Evolutionary conservation across 2,888 invertebrate species (phyloP).

Genomic region (Zonitis immaculata): DNA sequence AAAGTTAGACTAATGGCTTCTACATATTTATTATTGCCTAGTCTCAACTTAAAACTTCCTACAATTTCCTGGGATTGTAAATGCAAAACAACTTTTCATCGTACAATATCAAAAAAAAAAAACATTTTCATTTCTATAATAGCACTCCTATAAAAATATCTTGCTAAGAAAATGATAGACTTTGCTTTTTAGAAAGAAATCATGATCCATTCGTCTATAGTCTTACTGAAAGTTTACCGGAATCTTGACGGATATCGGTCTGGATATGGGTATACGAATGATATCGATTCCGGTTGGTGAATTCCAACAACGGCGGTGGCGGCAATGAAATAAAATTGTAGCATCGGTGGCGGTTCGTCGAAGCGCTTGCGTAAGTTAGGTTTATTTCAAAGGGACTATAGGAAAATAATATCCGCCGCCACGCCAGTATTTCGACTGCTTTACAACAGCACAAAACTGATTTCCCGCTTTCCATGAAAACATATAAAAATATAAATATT

Average conservation of each 20-base stretch:
- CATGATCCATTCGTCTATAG: too few relatives aligned
- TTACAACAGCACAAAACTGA: slow-evolving; percentile 18
- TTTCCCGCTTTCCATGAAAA: slow-evolving; percentile 8
- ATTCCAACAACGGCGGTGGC: slow-evolving; percentile 26
- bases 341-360: slow-evolving; percentile 1
- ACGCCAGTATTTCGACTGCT: slow-evolving; percentile 27
- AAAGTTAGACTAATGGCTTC: not conserved
- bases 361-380: slow-evolving; percentile 25
- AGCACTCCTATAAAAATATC: not conserved
- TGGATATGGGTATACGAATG: slow-evolving; percentile 23
- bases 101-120: not conserved
- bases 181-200: not conserved
- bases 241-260: slow-evolving; percentile 28
- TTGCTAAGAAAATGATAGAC: not conserved
- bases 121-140: not conserved
- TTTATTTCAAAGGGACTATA: slow-evolving; percentile 24
- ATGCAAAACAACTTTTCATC: not conserved
- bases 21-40: slow-evolving; percentile 2
- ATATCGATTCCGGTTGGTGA: slow-evolving; percentile 36
- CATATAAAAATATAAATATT: not conserved
- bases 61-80: not conserved
- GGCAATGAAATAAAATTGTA: slow-evolving; percentile 1
- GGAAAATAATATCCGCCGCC: slow-evolving; percentile 19
- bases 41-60: not conserved
- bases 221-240: slow-evolving; percentile 9